These are phyloP conservation scores for Euborellia annulipes DNA, from an alignment of 1,140 invertebrate genomes.

Conservation along the genomic window DNA sequence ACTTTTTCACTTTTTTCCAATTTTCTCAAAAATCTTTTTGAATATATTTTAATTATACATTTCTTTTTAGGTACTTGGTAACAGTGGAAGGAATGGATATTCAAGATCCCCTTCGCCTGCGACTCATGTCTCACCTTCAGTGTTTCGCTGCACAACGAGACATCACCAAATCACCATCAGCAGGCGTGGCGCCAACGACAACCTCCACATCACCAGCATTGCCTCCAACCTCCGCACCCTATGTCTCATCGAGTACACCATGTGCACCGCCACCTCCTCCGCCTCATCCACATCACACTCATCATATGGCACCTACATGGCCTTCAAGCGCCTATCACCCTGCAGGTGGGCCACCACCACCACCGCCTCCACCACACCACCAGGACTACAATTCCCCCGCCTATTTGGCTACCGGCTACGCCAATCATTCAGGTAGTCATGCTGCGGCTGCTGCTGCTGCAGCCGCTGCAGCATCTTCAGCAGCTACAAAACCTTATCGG, in stretches of 20 bases:
- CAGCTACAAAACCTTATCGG: conserved; percentile 65
- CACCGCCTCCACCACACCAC: no score
- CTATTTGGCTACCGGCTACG: no score
- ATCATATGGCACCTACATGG: no score
- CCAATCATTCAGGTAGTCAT: no score
- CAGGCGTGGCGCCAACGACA: conserved; percentile 17
- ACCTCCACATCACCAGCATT: background rate
- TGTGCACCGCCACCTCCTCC: background rate
- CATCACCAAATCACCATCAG: conserved; percentile 29
- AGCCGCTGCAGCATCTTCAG: conserved; percentile 16
- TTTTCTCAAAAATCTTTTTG: no score
- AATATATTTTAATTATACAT: no score
- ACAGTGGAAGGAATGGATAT: conserved; percentile 89
- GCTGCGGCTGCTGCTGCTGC: no score
- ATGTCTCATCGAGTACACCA: background rate
- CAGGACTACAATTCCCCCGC: no score
- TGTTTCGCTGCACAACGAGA: conserved; percentile 83
- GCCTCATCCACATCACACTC: no score
- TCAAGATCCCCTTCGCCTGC: conserved; percentile 76
- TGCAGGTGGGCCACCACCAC: no score
- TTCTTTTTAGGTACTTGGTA: conserved; percentile 47
- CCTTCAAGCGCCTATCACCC: no score
- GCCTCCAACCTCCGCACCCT: background rate
- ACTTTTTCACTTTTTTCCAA: no score
- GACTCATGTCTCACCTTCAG: conserved; percentile 87